Base-by-base conservation (phyloP, 2,888 invertebrate species). In the Selenia dentaria region DNA sequence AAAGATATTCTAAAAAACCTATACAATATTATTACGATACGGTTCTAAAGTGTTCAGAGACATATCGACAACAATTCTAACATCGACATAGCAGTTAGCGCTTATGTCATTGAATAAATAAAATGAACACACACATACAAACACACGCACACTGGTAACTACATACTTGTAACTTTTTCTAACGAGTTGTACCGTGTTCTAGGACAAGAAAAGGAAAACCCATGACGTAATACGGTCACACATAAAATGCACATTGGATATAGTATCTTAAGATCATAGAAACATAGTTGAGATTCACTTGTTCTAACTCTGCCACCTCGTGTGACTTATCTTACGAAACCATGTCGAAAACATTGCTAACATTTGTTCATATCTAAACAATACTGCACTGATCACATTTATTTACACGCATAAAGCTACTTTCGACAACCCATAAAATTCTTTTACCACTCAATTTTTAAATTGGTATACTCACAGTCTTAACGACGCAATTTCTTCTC, bases 141-240 rank as follows among this genome's bases (percentile, higher is more conserved):
- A 41, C 40, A 44, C 35, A 47, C 41, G 33, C 41, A 41, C 36
- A 41, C 36, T 33, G 41, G 35, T 27, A 50, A 47, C 51, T 29
- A 36, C 31, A 46, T 51, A 39, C 43, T 43, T 11, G 42, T 26
- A 43, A 44, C n/a, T 36, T 49, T 47, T 47, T 27, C 39, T 16
- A 39, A 39, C 46, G 31, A 51, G 58, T 56, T 54, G 40, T 35
- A 33, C 54, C 42, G 43, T 48, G 48, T 54, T 56, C 50, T 54
- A 37, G 45, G 34, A 43, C 34, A 27, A 48, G 47, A 56, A 54
- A 56, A 54, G 50, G 59, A 39, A 51, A 59, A 59, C 54, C 33
- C 26, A 40, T 42, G 45, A 16, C 37, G 9, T 34, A 40, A 57
- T 36, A 24, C 6, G 9, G 35, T 36, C 34, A 43, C 39, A 35